A percentile compares a stretch with the other conserved stretches of the same genome.
phyloP scores from a whole-genome alignment of 2,888 invertebrate species.

The Coleophora flavipennella region DNA sequence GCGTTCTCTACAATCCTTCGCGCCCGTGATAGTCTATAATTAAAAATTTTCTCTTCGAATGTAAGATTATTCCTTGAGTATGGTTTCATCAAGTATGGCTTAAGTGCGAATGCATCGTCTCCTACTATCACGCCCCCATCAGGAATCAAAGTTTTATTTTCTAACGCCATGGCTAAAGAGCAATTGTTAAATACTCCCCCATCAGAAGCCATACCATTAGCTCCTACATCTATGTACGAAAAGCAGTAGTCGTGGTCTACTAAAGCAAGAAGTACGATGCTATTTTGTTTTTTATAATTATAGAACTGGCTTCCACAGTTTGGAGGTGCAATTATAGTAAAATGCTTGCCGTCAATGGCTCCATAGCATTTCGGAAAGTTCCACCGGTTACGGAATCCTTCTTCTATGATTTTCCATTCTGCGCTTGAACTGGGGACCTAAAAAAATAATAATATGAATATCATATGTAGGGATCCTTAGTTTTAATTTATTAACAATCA shows the following conservation, averaged over 20 bases:
- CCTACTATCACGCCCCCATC: conserved; percentile 4
- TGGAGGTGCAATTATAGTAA: no score
- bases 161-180: background rate
- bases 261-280: conserved; percentile 17
- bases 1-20: no score
- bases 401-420: no score
- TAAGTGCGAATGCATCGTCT: conserved; percentile 7
- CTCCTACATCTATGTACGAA: conserved; percentile 11
- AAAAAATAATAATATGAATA: no score
- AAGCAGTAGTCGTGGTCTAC: conserved; percentile 11
- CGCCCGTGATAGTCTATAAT: conserved; percentile 6
- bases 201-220: conserved; percentile 7
- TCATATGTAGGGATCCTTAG: no score
- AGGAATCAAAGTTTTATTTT: background rate
- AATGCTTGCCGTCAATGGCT: no score
- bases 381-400: no score
- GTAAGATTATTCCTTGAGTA: conserved; percentile 4
- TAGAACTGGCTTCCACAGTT: no score
- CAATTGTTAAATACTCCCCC: conserved; percentile 3
- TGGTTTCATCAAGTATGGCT: conserved; percentile 10
- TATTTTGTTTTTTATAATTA: conserved; percentile 13
- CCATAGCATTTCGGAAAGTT: no score
- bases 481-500: no score
- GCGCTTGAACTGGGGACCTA: no score
- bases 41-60: background rate